Evolutionary conservation across 2,888 invertebrate species (phyloP), one percentile per base, ranked within the genome.

Genomic region (Pharmacophagus antenor): DNA sequence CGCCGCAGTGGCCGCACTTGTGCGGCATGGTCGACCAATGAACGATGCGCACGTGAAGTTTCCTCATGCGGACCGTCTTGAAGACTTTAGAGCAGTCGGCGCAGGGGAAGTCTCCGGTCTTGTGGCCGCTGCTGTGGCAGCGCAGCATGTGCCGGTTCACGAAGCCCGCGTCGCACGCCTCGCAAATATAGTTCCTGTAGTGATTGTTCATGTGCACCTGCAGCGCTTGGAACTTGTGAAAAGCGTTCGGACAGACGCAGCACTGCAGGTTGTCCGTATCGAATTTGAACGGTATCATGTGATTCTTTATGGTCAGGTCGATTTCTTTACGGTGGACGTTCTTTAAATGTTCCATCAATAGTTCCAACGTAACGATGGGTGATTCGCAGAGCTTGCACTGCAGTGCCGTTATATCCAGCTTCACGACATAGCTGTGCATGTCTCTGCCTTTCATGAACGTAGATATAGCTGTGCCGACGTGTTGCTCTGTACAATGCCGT

Each of bases 11-110:
- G 4, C 70, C 72, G 42, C 83, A 83, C 59, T 77, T 84, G 10
- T 70, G 68, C 0, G 68, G 63, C 56, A 65, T 65, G 42, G 61
- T 69, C 0, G 63, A 57, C 8, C 66, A 7, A 37, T 58, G 58
- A 0, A 25, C 37, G 8, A 37, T 49, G 6, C 84, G 82, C 46
- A 86, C 85, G 63, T 92, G 92, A 0, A 84, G 76, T 25, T 80
- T 80, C 56, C 83, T 77, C 58, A 88, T 88, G 41, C 85, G 76
- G 10, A 82, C 77, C 0, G 88, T 89, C n/a, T 87, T 84, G 46
- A 91, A 92, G 0, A 85, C 80, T 69, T 87, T 91, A 0, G 85
- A 76, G 60, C 92, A 92, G 2, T 74, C 66, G 10, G 75, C 70
- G 58, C 86, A 87, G 42, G 73, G 73, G 61, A 82, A 85, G 0